Evolutionary conservation across 2,113 vertebrate species (phyloP), one percentile per base, ranked within the genome.

Genomic region (Sorex fumeus): DNA sequence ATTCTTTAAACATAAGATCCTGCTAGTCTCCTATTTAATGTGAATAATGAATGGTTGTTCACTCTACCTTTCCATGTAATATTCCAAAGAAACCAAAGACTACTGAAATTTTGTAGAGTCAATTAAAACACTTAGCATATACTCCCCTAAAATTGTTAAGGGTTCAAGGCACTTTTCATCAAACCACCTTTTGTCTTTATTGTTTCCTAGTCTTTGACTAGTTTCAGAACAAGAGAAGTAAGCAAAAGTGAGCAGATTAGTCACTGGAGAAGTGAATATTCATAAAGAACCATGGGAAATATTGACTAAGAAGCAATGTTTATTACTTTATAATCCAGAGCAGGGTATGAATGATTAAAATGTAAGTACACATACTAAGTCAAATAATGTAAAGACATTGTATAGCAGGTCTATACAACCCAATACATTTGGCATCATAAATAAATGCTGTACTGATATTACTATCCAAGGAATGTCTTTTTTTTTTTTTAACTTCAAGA

Each of bases 1-100:
- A 92, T 82, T 79, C 72, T 92, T 91, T 86, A 79, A 95, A 90
- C 93, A 76, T 86, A 87, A 82, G 34, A 36, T 84, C 70, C 32
- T 84, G 72, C 40, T 30, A 53, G 30, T 75, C 57, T 60, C 25
- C 43, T 91, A 12, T 72, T 94, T 81, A 85, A 84, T 19, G 67
- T 11, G 19, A 57, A 78, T 47, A 81, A 64, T 86, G 84, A 91
- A 72, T 62, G 13, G 19, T 12, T n/a, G 45, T 53, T 76, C 53
- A 71, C 43, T 70, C 76, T 70, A 43, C 5, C 30, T 91, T 89
- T 60, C 19, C 21, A 79, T 40, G 53, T 43, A 85, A 47, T 43
- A 78, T 6, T 11, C 28, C 71, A 34, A 82, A 87, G 43, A 93
- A 92, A 67, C 47, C 13, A 57, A 34, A 78, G 43, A 76, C 2